Base-by-base conservation (phyloP, 1,140 invertebrate species). In the Hyphantria cunea region DNA sequence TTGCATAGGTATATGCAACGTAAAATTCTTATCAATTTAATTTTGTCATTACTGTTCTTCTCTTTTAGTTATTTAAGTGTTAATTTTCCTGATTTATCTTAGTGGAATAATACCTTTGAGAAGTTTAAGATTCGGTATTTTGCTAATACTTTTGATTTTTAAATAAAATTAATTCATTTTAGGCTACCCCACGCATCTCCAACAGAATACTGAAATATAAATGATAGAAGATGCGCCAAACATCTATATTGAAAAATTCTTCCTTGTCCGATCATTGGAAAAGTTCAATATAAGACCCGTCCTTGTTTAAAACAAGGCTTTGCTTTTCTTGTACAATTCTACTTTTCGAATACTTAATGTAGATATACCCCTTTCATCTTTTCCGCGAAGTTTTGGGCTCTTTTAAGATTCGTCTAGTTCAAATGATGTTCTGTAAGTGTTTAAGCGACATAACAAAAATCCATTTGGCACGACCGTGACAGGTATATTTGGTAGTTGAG, bases 271-370 rank as follows among this genome's bases (percentile, higher is more conserved):
- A 78, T 77, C 80, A 78, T 78, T 79, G 68, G 71, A 71, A 86
- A 83, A 78, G 72, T 84, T 82, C 74, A 66, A 80, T 80, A 78
- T 83, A 83, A 79, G 70, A 76, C 66, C 66, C 73, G 72, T 76
- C 71, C 74, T 73, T 69, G 68, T 82, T 83, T 84, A 78, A 82
- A 83, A 84, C 84, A 83, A 82, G 84, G 83, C 74, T 86, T 84
- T 84, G 82, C 82, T 86, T 86, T 86, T 84, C 82, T 82, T 84
- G 76, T 82, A 82, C 81, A 78, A 83, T 79, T 76, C 74, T 63
- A 82, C 78, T 86, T 83, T 83, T 69, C 62, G 77, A 83, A 84
- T 84, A 84, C 77, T 82, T 82, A 83, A 82, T 83, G 74, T 69
- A 83, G 76, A 80, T 70, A 72, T 80, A 83, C 80, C 80, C 78